These are phyloP conservation scores for Drosophila navojoa DNA, from an alignment of 1,140 invertebrate genomes.

Conservation along the genomic window DNA sequence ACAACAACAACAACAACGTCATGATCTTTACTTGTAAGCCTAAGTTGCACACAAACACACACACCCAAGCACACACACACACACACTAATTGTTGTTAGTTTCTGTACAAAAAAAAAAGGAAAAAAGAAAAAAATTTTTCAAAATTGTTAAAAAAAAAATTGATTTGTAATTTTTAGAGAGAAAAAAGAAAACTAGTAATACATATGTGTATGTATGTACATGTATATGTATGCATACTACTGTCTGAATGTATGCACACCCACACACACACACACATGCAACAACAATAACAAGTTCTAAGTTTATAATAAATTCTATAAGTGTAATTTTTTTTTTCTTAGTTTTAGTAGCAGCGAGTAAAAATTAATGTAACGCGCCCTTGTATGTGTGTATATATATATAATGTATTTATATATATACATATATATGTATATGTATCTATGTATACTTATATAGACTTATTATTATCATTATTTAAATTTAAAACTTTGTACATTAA, in stretches of 20 bases:
- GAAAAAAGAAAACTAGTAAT: slow-evolving; percentile 10
- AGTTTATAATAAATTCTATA: slow-evolving; percentile 57
- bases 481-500: slow-evolving; percentile 67
- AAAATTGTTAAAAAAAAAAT: slow-evolving; percentile 8
- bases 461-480: slow-evolving; percentile 59
- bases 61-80: slow-evolving; percentile 8
- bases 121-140: neutral
- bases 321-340: slow-evolving; percentile 68
- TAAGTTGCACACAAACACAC: slow-evolving; percentile 36
- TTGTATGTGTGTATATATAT: too few species aligned
- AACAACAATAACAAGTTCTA: slow-evolving; percentile 15
- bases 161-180: slow-evolving; percentile 5
- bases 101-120: slow-evolving; percentile 33
- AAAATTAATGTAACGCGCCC: slow-evolving; percentile 1
- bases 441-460: slow-evolving; percentile 48
- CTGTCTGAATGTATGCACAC: slow-evolving; percentile 30
- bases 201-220: neutral
- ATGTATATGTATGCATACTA: slow-evolving; percentile 20
- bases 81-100: slow-evolving; percentile 51
- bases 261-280: slow-evolving; percentile 25
- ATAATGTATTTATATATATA: too few species aligned
- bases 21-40: slow-evolving; percentile 35
- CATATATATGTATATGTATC: too few species aligned
- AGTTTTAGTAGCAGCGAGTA: slow-evolving; percentile 46
- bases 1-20: slow-evolving; percentile 8